phyloP scores from a whole-genome alignment of 2,113 vertebrate species.

The Gopherus evgoodei region DNA sequence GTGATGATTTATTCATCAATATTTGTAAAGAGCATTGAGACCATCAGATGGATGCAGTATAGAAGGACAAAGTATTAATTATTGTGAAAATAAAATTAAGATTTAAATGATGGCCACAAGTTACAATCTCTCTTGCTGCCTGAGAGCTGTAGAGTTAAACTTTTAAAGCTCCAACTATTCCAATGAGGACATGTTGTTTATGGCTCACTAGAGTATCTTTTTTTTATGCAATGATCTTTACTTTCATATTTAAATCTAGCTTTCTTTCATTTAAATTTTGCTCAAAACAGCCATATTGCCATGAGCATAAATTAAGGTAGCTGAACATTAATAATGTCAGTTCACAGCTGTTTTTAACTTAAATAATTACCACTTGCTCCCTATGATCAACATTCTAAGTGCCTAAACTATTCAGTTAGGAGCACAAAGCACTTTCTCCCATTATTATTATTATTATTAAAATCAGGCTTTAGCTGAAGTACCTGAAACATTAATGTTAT shows the following conservation, averaged over 20 bases:
- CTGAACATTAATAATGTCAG: slow-evolving; percentile 78
- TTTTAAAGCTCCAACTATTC: slow-evolving; percentile 44
- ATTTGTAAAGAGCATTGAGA: slow-evolving; percentile 31
- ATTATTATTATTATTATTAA: slow-evolving; percentile 57
- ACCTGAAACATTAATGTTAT: neutral
- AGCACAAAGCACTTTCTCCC: slow-evolving; percentile 52
- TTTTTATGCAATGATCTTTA: slow-evolving; percentile 68
- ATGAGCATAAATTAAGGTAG: slow-evolving; percentile 75
- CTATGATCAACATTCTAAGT: slow-evolving; percentile 68
- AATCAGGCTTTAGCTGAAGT: slow-evolving; percentile 42
- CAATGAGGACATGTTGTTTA: slow-evolving; percentile 24
- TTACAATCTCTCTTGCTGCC: slow-evolving; percentile 1
- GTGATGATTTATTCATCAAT: slow-evolving; percentile 22
- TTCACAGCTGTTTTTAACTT: slow-evolving; percentile 79
- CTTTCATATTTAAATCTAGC: slow-evolving; percentile 71
- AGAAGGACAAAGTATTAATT: slow-evolving; percentile 33
- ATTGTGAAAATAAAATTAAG: neutral
- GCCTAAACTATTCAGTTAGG: slow-evolving; percentile 71
- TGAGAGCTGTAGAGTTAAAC: slow-evolving; percentile 52
- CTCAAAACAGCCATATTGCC: slow-evolving; percentile 77
- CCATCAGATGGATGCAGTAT: neutral
- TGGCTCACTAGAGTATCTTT: slow-evolving; percentile 35
- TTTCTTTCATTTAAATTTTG: slow-evolving; percentile 74
- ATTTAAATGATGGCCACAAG: neutral
- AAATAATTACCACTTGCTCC: slow-evolving; percentile 70